Evolutionary conservation across 2,797 vertebrate species (phyloP).

Genomic region (Enteromius afrohamiltoni): DNA sequence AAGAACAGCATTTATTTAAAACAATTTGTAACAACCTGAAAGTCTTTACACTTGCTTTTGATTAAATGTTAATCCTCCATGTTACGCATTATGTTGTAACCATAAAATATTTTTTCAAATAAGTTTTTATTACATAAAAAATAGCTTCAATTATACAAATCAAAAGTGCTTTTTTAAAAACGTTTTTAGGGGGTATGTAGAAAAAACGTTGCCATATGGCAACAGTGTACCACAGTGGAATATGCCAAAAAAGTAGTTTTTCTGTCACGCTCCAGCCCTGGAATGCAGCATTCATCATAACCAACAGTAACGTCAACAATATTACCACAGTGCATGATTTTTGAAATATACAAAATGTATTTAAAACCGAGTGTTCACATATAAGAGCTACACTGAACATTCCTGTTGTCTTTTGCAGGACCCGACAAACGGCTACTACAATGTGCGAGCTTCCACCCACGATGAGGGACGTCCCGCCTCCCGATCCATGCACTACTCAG

Average conservation of each 20-base stretch:
- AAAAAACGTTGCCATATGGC: too few species aligned
- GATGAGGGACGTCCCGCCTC: conserved; percentile 89
- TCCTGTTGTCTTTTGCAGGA: conserved; percentile 76
- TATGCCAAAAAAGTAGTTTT: too few species aligned
- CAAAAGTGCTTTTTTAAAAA: too few species aligned
- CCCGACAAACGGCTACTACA: conserved; percentile 96
- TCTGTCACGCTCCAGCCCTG: too few species aligned
- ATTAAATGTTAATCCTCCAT: too few species aligned
- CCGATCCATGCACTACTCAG: conserved; percentile 88
- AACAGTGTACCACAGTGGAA: too few species aligned
- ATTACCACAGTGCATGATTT: background rate
- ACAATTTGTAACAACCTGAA: background rate
- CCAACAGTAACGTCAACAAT: background rate
- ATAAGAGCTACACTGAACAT: background rate
- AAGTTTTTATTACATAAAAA: too few species aligned
- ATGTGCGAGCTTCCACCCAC: conserved; percentile 88
- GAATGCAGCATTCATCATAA: background rate
- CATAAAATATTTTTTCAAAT: too few species aligned
- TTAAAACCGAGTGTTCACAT: background rate
- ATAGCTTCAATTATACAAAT: too few species aligned
- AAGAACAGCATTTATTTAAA: background rate
- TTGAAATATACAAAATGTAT: background rate
- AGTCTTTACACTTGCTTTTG: background rate
- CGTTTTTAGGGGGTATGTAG: too few species aligned
- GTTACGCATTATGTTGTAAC: too few species aligned